Conservation (phyloP, 2,113 vertebrate species). For the Mystacornis crossleyi region DNA sequence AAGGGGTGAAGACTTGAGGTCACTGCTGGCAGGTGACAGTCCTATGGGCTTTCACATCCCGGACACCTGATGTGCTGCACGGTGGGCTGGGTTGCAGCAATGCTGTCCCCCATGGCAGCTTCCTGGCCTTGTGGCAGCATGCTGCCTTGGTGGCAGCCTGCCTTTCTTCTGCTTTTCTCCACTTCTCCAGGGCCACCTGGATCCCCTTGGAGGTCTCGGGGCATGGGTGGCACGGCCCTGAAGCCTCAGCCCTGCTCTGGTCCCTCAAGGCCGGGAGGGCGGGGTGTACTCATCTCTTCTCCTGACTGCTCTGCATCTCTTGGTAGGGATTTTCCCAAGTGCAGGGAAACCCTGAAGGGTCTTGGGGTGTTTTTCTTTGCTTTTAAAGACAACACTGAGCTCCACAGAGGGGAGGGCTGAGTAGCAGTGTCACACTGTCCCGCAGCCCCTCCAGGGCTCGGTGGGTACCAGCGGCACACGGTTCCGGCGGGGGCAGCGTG, state of each 20-base stretch:
- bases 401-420: neutral
- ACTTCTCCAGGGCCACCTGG: neutral
- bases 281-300: neutral
- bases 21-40: neutral
- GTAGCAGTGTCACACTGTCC: rapidly evolving
- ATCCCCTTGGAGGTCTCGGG: neutral
- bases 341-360: neutral
- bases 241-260: neutral
- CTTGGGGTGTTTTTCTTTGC: neutral
- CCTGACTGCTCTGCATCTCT: neutral
- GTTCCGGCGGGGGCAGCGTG: neutral
- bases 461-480: rapidly evolving
- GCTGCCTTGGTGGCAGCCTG: rapidly evolving
- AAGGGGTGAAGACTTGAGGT: neutral
- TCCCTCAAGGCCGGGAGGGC: rapidly evolving
- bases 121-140: rapidly evolving
- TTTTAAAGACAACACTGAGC: neutral
- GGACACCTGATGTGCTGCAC: rapidly evolving
- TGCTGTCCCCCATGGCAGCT: rapidly evolving
- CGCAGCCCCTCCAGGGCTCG: rapidly evolving
- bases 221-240: neutral
- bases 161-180: neutral
- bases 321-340: neutral
- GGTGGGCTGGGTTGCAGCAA: rapidly evolving
- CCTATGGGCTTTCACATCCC: neutral